Evolutionary conservation across 2,113 vertebrate species (phyloP), one percentile per base, ranked within the genome.

Genomic region (Calcarius ornatus): DNA sequence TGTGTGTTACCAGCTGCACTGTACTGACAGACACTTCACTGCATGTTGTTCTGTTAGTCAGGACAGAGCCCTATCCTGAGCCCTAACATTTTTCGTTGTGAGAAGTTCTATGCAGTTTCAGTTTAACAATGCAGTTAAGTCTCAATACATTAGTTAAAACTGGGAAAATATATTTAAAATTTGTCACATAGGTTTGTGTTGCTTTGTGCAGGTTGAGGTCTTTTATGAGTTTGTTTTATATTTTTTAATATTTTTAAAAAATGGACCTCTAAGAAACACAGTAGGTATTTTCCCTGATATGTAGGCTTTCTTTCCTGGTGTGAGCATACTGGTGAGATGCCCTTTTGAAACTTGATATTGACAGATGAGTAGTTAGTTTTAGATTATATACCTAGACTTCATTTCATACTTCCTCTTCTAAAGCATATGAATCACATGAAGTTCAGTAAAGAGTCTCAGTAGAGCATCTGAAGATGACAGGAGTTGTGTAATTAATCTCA

Each of bases 381-480:
- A 82, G 40, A 18, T 72, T 20, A 57, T 69, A 8, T 7, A 48
- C 76, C 6, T 76, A 43, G 33, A 10, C 59, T 78, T 81, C 66
- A 21, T 71, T 76, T 68, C 21, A 37, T 4, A 3, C 42, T 69
- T 86, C 31, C 10, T 71, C 3, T 88, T 73, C 15, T 66, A 68
- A 64, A 72, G 15, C 21, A 17, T 14, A 6, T 48, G 19, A 59
- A 54, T 92, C 1, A 0, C 16, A 3, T 61, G 19, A 61, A 57
- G 7, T 33, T 80, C 0, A 0, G 4, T 48, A 45, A 40, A 80
- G 11, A 59, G 11, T 47, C 42, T 63, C 24, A 45, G 60, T n/a
- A 38, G 7, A 20, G 20, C 4, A 23, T 61, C 64, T 72, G 60
- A 75, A 84, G 21, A 38, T 81, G 83, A 42, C 18, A 38, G 33